Conservation (phyloP, 2,113 vertebrate species). For the Nipponia nippon region DNA sequence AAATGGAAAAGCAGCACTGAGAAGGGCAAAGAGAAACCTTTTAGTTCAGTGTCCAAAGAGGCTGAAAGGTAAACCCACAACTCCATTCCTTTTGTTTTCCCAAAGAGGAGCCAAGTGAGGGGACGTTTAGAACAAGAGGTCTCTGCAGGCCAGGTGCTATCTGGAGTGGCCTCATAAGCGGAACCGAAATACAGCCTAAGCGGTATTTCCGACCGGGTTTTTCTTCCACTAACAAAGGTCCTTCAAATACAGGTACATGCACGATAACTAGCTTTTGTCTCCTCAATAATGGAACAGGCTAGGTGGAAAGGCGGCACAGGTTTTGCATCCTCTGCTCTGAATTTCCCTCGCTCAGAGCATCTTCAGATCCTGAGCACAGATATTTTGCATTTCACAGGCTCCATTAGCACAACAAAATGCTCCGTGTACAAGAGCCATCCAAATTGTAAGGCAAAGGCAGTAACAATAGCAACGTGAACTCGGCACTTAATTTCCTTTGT, state of each 20-base stretch:
- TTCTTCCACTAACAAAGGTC: background rate
- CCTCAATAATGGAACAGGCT: background rate
- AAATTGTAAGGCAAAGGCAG: background rate
- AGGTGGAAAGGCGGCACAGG: no score
- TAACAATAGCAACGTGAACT: background rate
- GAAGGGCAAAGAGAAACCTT: background rate
- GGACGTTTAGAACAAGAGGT: background rate
- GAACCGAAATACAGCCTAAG: background rate
- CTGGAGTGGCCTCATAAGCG: background rate
- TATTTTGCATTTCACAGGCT: background rate
- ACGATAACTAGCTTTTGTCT: rapidly evolving
- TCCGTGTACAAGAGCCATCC: rapidly evolving
- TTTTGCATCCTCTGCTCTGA: background rate
- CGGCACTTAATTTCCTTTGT: background rate
- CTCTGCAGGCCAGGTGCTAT: background rate
- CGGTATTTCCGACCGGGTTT: background rate
- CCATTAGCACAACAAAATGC: background rate
- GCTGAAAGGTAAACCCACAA: background rate
- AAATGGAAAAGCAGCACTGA: background rate
- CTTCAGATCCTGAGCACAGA: background rate
- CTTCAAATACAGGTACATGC: rapidly evolving
- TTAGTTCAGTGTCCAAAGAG: background rate
- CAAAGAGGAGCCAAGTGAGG: background rate
- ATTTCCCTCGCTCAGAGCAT: background rate
- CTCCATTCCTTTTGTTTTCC: background rate